Conservation (phyloP, 2,797 vertebrate genomes). For the Catharus ustulatus region DNA sequence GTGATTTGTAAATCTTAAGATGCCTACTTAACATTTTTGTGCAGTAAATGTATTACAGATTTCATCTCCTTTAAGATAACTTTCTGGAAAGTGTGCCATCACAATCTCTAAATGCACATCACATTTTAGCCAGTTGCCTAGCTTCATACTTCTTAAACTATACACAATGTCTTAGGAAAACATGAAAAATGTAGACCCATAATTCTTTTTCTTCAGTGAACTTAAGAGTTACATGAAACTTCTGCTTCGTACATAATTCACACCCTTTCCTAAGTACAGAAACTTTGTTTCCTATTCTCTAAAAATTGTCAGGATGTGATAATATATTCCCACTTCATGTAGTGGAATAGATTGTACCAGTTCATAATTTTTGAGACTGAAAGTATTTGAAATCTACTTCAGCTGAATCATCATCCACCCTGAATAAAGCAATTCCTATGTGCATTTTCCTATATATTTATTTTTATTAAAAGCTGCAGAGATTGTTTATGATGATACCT, state of each 20-base stretch:
- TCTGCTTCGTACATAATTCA: slow-evolving; percentile 24
- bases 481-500: background rate
- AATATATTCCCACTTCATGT: background rate
- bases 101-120: background rate
- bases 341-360: background rate
- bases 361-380: background rate
- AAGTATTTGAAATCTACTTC: background rate
- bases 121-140: background rate
- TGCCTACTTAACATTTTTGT: background rate
- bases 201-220: background rate
- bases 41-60: background rate
- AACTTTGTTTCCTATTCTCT: slow-evolving; percentile 9
- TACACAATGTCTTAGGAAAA: background rate
- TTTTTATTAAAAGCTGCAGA: background rate
- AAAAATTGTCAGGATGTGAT: background rate
- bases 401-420: background rate
- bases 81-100: background rate
- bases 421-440: background rate
- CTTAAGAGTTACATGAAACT: background rate
- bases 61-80: background rate
- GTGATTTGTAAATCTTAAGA: background rate
- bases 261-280: background rate
- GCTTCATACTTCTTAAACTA: background rate
- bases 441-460: background rate
- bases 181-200: background rate